phyloP scores from a whole-genome alignment of 2,113 vertebrate species.

The Callionymus lyra region DNA sequence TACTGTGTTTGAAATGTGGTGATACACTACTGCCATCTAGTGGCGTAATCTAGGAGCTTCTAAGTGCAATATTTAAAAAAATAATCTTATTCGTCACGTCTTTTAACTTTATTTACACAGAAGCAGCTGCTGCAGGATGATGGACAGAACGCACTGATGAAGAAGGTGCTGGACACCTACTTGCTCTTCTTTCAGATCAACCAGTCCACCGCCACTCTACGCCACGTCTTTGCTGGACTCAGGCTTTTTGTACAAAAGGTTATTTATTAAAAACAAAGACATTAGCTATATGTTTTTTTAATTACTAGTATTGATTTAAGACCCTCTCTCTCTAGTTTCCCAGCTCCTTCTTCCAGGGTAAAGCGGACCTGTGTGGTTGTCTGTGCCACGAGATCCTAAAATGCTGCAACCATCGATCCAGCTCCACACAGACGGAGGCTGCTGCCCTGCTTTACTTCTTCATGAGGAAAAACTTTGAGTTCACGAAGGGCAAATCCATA shows the following conservation, averaged over 20 bases:
- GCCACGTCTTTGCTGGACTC: constrained; percentile 84
- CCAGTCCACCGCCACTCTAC: constrained; percentile 84
- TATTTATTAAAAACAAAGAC: neutral
- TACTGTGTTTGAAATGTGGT: no score
- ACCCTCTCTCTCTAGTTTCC: constrained; percentile 77
- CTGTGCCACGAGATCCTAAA: constrained; percentile 96
- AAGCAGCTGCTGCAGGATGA: constrained; percentile 85
- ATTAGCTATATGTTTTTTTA: neutral
- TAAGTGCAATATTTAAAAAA: no score
- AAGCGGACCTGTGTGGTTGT: constrained; percentile 88
- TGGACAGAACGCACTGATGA: constrained; percentile 89
- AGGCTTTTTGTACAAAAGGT: constrained; percentile 93
- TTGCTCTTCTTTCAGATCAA: constrained; percentile 96
- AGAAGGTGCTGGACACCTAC: constrained; percentile 94
- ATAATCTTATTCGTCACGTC: no score
- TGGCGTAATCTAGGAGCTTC: no score
- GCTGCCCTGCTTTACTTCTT: constrained; percentile 92
- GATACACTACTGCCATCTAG: no score
- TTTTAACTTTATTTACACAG: no score
- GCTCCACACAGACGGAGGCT: constrained; percentile 88
- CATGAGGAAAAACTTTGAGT: constrained; percentile 98
- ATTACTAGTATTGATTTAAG: no score
- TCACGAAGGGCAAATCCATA: constrained; percentile 92
- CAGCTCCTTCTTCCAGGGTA: constrained; percentile 90
- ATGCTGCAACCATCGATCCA: constrained; percentile 94